These are phyloP conservation scores for Caenorhabditis sp. DNA, from an alignment of 2,888 invertebrate genomes.

Conservation along the genomic window DNA sequence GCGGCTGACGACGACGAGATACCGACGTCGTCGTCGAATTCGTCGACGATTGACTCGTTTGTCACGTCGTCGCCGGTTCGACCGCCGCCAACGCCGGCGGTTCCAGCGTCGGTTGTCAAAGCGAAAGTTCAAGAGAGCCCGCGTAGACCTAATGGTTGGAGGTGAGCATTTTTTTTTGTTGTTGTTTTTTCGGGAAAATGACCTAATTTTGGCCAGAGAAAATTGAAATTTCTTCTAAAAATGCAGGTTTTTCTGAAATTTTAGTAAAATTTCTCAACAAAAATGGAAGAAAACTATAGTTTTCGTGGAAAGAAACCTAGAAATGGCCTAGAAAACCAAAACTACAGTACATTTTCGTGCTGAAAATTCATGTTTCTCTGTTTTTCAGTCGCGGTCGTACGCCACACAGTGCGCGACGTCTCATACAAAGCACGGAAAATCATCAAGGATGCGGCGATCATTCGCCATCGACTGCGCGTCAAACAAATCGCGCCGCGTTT, in stretches of 20 bases:
- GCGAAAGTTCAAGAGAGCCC: slow-evolving; percentile 20
- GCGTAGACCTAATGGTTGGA: too few species aligned
- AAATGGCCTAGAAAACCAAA: slow-evolving; percentile 5
- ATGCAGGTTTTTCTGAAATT: too few species aligned
- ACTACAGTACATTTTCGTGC: slow-evolving; percentile 1
- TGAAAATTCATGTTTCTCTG: not conserved
- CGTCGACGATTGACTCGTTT: slow-evolving; percentile 20
- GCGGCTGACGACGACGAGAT: slow-evolving; percentile 9
- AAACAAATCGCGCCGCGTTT: too few species aligned
- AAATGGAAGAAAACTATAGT: too few species aligned
- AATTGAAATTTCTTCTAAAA: too few species aligned
- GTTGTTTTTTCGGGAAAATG: too few species aligned
- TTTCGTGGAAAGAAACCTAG: too few species aligned
- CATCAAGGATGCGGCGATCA: not conserved
- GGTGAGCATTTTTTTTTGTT: too few species aligned
- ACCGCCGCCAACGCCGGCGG: too few species aligned
- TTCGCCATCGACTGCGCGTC: not conserved
- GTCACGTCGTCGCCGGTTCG: slow-evolving; percentile 1
- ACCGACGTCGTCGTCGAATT: slow-evolving; percentile 29
- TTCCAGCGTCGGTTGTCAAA: slow-evolving; percentile 9
- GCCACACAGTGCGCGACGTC: not conserved
- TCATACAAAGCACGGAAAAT: not conserved
- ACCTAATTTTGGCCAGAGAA: too few species aligned
- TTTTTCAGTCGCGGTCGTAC: not conserved
- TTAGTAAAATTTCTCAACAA: too few species aligned